Evolutionary conservation across 1,140 invertebrate genomes (phyloP), one percentile per base, ranked within the genome.

Genomic region (Nylanderia fulva): DNA sequence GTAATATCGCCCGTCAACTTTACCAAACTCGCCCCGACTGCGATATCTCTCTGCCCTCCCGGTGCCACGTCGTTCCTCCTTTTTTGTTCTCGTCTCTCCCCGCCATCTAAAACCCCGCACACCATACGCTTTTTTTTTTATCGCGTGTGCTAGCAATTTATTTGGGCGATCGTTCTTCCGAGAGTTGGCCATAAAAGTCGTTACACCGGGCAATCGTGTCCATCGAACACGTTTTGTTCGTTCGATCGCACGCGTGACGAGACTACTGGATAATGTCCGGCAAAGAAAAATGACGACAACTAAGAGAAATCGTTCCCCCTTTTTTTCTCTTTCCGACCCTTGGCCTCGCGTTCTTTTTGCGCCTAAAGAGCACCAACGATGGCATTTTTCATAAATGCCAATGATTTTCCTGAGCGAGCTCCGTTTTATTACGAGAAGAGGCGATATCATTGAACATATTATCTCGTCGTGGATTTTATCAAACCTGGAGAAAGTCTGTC

Each of bases 121-220:
- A 24, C 52, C 36, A 82, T 54, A 71, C 58, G 76, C 45, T 82
- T 68, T 87, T 90, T n/a, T 86, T 89, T 89, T 90, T 90, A 90
- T 80, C 86, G 63, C 61, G 48, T 33, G 27, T 39, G 33, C 54
- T 39, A n/a, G 72, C 88, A 69, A 90, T 90, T 90, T 90, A 85
- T 90, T 86, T 87, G 76, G 83, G 58, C 69, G 88, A 83, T 90
- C 86, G 85, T 90, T 85, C 88, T 90, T 87, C 72, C 88, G 83
- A 85, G 83, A 90, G 64, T 74, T 85, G 85, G 36, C 69, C 86
- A 87, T 90, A 90, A 90, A 90, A 87, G 83, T 85, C 83, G 77
- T 85, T 85, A 86, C 45, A 58, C 39, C 48, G 27, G 45, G 33
- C 88, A 90, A 90, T 89, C 85, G 75, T 64, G 82, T 66, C 75